Evolutionary conservation across 2,888 invertebrate species (phyloP), one percentile per base, ranked within the genome.

Genomic region (Globia sparganii): DNA sequence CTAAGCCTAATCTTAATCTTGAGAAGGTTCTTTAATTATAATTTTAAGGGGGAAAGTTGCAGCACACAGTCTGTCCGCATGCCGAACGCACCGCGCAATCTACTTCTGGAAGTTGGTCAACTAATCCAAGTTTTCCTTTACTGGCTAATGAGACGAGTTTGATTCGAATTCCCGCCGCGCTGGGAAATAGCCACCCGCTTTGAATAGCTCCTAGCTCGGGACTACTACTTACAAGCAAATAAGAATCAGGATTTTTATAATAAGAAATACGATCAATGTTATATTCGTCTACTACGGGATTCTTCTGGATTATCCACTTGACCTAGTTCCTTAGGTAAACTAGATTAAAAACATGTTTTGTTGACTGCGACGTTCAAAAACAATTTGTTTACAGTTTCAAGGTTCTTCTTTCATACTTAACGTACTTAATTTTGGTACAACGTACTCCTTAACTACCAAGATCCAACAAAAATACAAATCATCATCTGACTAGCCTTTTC

Each of bases 71-170:
- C 88, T 88, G 91, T 90, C 89, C 84, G 86, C 88, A 84, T 87
- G 86, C 87, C 89, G 89, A 90, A 92, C 91, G 91, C 90, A 91
- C 88, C 88, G 89, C 87, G 90, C 92, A 90, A 90, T 91, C 88
- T 90, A 90, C 91, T 91, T 88, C 93, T 93, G 90, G 89, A 93
- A 96, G 94, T 96, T 95, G 94, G 93, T 94, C 95, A 96, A 96
- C 96, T 96, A 96, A 96, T 96, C 95, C 96, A 96, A 96, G 96
- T 96, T 96, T 96, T 95, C 95, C 95, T 94, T 94, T 94, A 94
- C 95, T 90, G 92, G 92, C 94, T 96, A 96, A 96, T 96, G 96
- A 96, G 95, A 94, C 94, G 95, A 95, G 95, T 95, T 96, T 95
- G 95, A 96, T 96, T 95, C 93, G 94, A 94, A 95, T 94, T 94